These are phyloP conservation scores for Glaucidium brasilianum DNA, from an alignment of 2,113 vertebrate species.

Conservation along the genomic window DNA sequence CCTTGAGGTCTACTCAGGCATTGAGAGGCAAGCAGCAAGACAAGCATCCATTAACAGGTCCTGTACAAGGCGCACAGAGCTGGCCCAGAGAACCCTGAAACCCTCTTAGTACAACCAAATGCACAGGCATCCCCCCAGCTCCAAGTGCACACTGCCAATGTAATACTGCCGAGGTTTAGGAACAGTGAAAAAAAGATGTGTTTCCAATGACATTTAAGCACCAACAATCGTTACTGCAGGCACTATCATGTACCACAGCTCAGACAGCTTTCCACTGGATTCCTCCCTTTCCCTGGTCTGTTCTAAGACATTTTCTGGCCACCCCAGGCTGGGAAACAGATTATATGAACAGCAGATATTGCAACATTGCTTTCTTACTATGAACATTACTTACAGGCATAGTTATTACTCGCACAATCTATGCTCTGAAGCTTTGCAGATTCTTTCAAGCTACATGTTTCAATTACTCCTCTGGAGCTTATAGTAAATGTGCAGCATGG, in stretches of 20 bases:
- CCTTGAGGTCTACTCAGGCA: not conserved
- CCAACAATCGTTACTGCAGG: not conserved
- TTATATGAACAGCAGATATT: not conserved
- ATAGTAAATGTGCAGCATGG: rapidly evolving
- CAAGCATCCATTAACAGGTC: not conserved
- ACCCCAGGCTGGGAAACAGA: not conserved
- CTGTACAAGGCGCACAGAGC: not conserved
- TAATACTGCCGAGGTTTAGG: not conserved
- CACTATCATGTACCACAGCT: not conserved
- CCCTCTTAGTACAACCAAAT: not conserved
- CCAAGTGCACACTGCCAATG: not conserved
- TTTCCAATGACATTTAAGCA: not conserved
- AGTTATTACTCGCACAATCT: not conserved
- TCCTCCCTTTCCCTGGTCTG: not conserved
- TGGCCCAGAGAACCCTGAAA: not conserved
- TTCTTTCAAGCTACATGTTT: not conserved
- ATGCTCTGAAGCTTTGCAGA: not conserved
- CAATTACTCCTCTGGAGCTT: not conserved
- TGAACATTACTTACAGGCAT: not conserved
- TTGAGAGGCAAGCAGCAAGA: not conserved
- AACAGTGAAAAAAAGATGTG: not conserved
- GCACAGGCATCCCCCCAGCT: not conserved
- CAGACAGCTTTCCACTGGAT: not conserved
- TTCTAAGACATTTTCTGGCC: not conserved
- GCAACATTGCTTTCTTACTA: not conserved